phyloP scores from a whole-genome alignment of 1,140 invertebrate genomes.

The Varroa destructor region DNA sequence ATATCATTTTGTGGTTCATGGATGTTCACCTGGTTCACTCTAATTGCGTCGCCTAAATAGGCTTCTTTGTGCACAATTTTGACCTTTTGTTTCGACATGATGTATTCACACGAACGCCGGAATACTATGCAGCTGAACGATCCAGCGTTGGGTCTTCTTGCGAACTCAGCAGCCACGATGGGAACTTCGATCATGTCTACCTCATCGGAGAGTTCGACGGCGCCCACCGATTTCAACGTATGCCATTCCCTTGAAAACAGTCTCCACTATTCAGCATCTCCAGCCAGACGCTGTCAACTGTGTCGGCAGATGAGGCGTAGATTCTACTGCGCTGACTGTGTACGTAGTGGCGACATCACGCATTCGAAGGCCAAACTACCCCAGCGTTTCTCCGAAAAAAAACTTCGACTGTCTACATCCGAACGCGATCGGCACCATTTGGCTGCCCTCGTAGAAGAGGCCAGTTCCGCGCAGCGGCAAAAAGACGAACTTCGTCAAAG shows the following conservation, averaged over 20 bases:
- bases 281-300: background rate
- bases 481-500: conserved; percentile 17
- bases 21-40: no score
- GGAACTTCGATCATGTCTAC: background rate
- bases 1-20: no score
- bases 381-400: conserved; percentile 1
- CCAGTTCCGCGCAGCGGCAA: background rate
- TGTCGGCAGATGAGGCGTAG: conserved; percentile 10
- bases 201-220: conserved; percentile 20
- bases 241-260: conserved; percentile 13
- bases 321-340: conserved; percentile 13
- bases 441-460: background rate
- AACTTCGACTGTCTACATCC: background rate
- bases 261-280: background rate
- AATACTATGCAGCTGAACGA: no score
- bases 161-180: no score
- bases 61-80: no score
- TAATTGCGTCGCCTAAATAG: no score
- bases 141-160: no score
- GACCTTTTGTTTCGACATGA: no score
- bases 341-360: conserved; percentile 7
- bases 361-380: conserved; percentile 3
- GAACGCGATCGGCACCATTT: conserved; percentile 5
- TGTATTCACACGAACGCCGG: no score
- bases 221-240: conserved; percentile 22